Conservation (phyloP, 2,113 vertebrate genomes). For the Ciconia stormi region DNA sequence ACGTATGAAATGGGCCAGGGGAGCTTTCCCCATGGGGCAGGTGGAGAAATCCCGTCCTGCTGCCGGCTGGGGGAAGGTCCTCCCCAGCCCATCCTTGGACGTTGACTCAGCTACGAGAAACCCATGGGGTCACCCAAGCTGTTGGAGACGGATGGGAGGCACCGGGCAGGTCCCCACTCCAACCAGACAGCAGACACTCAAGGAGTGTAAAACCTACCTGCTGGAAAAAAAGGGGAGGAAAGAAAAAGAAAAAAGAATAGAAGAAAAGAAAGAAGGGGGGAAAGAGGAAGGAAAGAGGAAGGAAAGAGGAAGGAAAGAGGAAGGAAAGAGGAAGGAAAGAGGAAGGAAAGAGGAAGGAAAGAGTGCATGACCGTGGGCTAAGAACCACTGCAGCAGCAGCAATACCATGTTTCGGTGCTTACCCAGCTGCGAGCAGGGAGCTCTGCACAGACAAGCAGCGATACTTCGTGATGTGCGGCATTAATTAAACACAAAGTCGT, state of each 20-base stretch:
- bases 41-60: background rate
- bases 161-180: background rate
- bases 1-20: background rate
- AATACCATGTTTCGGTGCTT: fast-evolving
- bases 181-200: background rate
- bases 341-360: too few relatives aligned
- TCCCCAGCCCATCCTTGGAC: background rate
- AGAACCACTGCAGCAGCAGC: background rate
- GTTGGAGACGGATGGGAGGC: background rate
- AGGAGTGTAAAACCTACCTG: background rate
- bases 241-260: background rate
- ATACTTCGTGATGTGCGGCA: fast-evolving
- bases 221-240: too few relatives aligned
- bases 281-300: too few relatives aligned
- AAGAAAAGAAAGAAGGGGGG: too few relatives aligned
- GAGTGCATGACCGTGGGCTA: too few relatives aligned
- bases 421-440: background rate
- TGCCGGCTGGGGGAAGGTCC: background rate
- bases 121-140: too few relatives aligned
- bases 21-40: background rate
- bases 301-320: too few relatives aligned
- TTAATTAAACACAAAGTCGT: background rate
- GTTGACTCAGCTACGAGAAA: background rate
- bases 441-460: background rate
- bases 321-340: too few relatives aligned